phyloP scores from a whole-genome alignment of 2,888 invertebrate genomes.

The Branchellion lobata region DNA sequence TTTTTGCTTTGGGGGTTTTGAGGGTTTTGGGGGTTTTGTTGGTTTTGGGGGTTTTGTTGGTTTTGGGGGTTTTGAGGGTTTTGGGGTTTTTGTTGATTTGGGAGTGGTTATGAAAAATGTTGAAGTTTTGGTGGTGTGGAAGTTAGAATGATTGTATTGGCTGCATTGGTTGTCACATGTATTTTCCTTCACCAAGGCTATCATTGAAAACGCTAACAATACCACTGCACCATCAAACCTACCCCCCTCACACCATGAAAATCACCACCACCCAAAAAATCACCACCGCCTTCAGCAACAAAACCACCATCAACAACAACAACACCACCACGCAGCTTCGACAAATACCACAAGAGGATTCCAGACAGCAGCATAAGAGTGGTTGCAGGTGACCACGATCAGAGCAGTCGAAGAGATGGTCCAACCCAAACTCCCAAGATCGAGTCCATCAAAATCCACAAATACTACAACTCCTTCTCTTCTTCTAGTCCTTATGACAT shows the following conservation, averaged over 20 bases:
- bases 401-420: slow-evolving; percentile 3
- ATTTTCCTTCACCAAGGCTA: no score
- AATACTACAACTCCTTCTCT: slow-evolving; percentile 12
- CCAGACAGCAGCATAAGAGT: background rate
- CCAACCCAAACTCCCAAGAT: background rate
- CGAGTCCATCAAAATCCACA: background rate
- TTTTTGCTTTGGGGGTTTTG: background rate
- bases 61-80: background rate
- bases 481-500: slow-evolving; percentile 34
- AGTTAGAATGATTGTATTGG: no score
- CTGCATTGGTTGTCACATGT: no score
- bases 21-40: background rate
- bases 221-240: no score
- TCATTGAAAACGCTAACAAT: no score
- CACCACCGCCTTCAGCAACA: no score
- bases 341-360: background rate
- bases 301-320: no score
- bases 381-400: slow-evolving; percentile 33
- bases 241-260: no score
- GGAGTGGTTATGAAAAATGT: no score
- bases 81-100: no score
- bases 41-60: background rate
- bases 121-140: no score
- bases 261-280: no score
- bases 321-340: slow-evolving; percentile 14